These are phyloP conservation scores for Sanderia malayensis DNA, from an alignment of 30 jellyfish, hydroid and myxozoan species.

Conservation along the genomic window DNA sequence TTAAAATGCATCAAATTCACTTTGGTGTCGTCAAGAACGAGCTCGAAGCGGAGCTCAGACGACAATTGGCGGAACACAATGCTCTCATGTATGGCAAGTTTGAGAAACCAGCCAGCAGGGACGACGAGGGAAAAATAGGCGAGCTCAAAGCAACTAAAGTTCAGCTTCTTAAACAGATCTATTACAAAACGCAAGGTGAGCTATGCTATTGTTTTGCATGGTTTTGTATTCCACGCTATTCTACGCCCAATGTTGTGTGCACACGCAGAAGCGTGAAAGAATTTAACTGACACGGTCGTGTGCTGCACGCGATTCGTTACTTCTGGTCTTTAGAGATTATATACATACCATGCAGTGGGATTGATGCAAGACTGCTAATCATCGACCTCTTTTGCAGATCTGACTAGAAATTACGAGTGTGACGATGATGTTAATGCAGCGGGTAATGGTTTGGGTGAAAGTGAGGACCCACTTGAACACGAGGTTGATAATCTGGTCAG, in stretches of 20 bases:
- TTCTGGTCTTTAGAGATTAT: background rate
- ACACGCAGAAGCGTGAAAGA: too few relatives aligned
- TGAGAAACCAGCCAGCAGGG: constrained; percentile 5
- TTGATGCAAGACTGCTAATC: too few relatives aligned
- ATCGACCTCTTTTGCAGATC: background rate
- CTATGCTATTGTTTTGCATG: background rate
- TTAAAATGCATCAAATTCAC: constrained; percentile 25
- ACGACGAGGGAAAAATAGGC: constrained; percentile 44
- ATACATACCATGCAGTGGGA: background rate
- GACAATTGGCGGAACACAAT: constrained; percentile 64
- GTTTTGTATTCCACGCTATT: background rate
- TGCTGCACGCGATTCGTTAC: background rate
- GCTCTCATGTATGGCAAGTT: constrained; percentile 67
- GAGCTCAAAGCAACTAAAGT: constrained; percentile 57
- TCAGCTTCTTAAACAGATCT: constrained; percentile 50
- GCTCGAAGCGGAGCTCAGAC: constrained; percentile 57
- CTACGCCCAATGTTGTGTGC: background rate
- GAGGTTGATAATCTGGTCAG: constrained; percentile 41
- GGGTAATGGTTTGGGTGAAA: constrained; percentile 4
- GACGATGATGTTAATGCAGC: background rate
- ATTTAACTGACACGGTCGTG: too few relatives aligned
- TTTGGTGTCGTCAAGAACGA: constrained; percentile 52
- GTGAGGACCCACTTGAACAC: constrained; percentile 49
- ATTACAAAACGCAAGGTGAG: constrained; percentile 28
- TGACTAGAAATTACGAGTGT: background rate